Base-by-base conservation (phyloP, 1,140 invertebrate genomes). In the Meloidogyne chitwoodi region DNA sequence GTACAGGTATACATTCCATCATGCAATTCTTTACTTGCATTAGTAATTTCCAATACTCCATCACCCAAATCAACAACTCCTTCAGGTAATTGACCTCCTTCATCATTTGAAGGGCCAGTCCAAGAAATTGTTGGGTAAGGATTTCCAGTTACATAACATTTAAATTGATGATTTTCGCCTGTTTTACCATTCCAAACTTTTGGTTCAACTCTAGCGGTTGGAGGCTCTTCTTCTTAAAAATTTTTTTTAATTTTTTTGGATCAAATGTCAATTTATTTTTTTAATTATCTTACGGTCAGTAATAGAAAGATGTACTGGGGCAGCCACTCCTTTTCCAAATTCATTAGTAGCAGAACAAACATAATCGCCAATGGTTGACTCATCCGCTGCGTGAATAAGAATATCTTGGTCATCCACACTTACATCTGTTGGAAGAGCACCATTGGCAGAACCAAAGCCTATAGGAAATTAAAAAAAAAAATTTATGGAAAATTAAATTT, bases 171-270 rank as follows among this genome's bases (percentile, higher is more conserved):
- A 14, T 44, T 75, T 11, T 86, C 81, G 24, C 85, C 85, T 38
- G 84, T 83, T 64, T 87, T 76, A 24, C 85, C 85, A 56, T 86
- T 85, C 83, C 86, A 86, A 22, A 87, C 83, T 26, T 86, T 83
- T 19, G 85, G 85, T 61, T 86, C 84, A 12, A 86, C 85, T 6
- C 80, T 74, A 12, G 84, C 85, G 6, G 85, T 87, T 65, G 85
- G 85, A 65, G 85, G 85, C 24, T 76, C 79, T 76, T 86, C 83
- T 26, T 87, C 85, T 85, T 67, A 69, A 85, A 77, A 63, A 14
- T 48, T 22, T 31, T 67, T 4, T 22, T 67, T 27, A 56, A 19
- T 19, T 27, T 16, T 29, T 34, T 24, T 6, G 56, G 24, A 31
- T 31, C 16, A 80, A n/a, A 26, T 41, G 3, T 31, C 2, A 70